Conservation (phyloP, 2,113 vertebrate genomes). For the Gymnorhina tibicen region DNA sequence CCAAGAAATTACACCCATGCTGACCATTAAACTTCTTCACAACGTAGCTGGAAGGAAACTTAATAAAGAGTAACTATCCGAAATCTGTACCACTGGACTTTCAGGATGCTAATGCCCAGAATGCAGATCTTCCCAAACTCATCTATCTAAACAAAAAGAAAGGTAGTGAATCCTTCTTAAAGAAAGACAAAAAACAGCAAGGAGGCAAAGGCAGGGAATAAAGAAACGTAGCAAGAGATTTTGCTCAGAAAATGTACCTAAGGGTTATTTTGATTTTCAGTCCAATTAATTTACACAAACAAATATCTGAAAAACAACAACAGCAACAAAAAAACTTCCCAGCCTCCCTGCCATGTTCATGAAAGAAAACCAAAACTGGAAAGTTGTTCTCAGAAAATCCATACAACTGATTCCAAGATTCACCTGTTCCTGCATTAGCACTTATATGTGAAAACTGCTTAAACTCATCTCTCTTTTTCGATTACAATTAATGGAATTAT, state of each 20-base stretch:
- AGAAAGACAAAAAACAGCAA: not conserved
- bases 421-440: not conserved
- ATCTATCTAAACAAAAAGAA: not conserved
- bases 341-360: not conserved
- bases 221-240: not conserved
- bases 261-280: not conserved
- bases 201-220: not conserved
- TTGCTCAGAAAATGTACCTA: not conserved
- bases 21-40: not conserved
- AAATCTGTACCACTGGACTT: not conserved
- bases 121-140: not conserved
- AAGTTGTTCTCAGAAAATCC: not conserved
- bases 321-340: not conserved
- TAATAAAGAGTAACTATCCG: not conserved
- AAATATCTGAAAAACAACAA: not conserved
- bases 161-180: not conserved
- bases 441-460: not conserved
- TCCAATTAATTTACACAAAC: not conserved
- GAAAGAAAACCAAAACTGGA: not conserved
- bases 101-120: not conserved
- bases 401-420: not conserved
- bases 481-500: not conserved
- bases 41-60: not conserved
- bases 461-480: not conserved
- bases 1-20: not conserved